A percentile compares a stretch with the other conserved stretches of the same genome.
These are phyloP conservation scores for Trachops cirrhosus DNA, from an alignment of 2,797 vertebrate genomes.

Conservation along the genomic window DNA sequence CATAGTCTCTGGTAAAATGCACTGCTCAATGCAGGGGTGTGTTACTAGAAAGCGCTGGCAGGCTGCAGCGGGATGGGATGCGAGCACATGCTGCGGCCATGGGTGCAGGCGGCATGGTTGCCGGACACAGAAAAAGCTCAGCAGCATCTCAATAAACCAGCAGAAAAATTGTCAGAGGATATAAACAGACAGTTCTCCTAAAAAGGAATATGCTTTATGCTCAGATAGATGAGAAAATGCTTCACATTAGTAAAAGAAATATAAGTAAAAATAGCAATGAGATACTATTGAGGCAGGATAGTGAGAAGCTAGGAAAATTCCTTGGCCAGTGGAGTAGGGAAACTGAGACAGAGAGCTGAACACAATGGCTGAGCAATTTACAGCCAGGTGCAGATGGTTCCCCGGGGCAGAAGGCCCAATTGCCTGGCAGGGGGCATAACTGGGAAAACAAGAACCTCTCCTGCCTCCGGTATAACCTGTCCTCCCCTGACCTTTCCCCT, in stretches of 20 bases:
- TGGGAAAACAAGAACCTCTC: neutral
- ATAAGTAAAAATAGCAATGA: neutral
- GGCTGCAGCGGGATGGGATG: neutral
- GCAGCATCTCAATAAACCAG: neutral
- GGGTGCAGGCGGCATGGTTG: neutral
- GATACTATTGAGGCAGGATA: too few relatives aligned
- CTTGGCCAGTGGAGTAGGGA: too few relatives aligned
- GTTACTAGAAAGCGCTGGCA: neutral
- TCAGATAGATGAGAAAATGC: neutral
- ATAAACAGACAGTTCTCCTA: neutral
- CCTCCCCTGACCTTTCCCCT: neutral
- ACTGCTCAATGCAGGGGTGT: neutral
- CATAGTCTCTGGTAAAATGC: neutral
- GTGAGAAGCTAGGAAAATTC: too few relatives aligned
- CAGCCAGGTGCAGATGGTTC: too few relatives aligned
- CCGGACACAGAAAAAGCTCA: neutral
- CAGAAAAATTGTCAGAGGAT: neutral
- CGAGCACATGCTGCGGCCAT: too few relatives aligned
- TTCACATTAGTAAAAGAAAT: neutral
- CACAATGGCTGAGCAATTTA: too few relatives aligned
- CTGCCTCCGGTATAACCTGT: neutral
- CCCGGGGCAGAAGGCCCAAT: too few relatives aligned
- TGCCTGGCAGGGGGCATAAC: neutral
- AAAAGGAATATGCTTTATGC: neutral
- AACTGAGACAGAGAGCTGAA: too few relatives aligned